Evolutionary conservation across 2,113 vertebrate species (phyloP).

Genomic region (Conger conger): DNA sequence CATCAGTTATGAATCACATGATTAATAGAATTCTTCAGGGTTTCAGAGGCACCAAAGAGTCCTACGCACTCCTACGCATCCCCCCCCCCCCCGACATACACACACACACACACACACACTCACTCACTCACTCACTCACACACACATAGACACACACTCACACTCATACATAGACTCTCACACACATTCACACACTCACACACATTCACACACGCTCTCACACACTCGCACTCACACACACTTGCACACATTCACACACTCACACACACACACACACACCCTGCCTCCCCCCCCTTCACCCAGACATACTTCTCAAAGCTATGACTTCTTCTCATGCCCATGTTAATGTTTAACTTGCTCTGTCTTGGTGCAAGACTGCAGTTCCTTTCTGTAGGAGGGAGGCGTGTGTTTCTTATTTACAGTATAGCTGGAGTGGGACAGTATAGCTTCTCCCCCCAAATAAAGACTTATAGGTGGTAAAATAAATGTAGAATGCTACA

Average conservation of each 20-base stretch:
- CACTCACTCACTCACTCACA: too few relatives aligned
- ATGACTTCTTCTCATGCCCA: not conserved
- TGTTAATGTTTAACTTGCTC: constrained; percentile 41
- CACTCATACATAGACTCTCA: too few relatives aligned
- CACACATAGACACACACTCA: not conserved
- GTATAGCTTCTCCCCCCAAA: too few relatives aligned
- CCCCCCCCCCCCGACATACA: not conserved
- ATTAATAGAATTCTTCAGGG: constrained; percentile 21
- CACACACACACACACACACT: too few relatives aligned
- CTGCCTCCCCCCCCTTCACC: not conserved
- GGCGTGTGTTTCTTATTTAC: not conserved
- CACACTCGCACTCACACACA: too few relatives aligned
- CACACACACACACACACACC: not conserved
- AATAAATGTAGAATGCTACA: too few relatives aligned
- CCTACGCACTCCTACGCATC: not conserved
- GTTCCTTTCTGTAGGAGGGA: not conserved
- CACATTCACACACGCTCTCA: not conserved
- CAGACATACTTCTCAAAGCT: not conserved
- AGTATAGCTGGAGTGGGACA: constrained; percentile 33
- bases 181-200: too few relatives aligned
- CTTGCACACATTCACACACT: not conserved
- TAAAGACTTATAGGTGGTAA: too few relatives aligned
- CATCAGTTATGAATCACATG: constrained; percentile 32
- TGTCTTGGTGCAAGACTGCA: constrained; percentile 31
- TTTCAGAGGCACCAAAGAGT: constrained; percentile 24